Conservation (phyloP, 2,888 invertebrate species). For the Chirona hameri region DNA sequence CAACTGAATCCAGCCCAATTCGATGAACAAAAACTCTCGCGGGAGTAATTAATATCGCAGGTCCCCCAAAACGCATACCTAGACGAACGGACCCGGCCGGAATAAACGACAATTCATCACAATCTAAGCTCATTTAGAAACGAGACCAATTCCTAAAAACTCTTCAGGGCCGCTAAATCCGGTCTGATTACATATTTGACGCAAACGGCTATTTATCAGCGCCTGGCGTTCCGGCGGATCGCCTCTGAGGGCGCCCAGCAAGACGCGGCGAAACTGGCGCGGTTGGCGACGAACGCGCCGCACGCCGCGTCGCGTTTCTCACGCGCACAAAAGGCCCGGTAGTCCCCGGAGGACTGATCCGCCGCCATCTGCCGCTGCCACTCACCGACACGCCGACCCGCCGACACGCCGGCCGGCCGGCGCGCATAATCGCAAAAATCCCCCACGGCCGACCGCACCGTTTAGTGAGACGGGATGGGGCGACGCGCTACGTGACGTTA, state of each 20-base stretch:
- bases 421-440: neutral
- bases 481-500: too few species aligned
- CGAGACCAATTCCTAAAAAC: neutral
- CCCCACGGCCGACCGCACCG: neutral
- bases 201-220: neutral
- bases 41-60: neutral
- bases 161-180: neutral
- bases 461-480: too few species aligned
- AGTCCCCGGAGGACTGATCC: neutral
- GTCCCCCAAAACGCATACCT: slow-evolving; percentile 2
- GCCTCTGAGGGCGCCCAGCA: neutral
- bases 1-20: neutral
- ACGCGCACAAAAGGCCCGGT: neutral
- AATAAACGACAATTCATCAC: slow-evolving; percentile 12
- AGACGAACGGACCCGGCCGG: neutral
- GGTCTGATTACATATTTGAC: neutral
- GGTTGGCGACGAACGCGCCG: neutral
- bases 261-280: neutral
- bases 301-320: neutral
- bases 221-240: neutral
- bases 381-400: neutral
- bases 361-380: slow-evolving; percentile 2
- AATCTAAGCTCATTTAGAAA: slow-evolving; percentile 12
- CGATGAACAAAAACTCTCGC: neutral
- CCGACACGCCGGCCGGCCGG: neutral